Conservation (phyloP, 2,797 vertebrate genomes). For the Lepus oiostolus region DNA sequence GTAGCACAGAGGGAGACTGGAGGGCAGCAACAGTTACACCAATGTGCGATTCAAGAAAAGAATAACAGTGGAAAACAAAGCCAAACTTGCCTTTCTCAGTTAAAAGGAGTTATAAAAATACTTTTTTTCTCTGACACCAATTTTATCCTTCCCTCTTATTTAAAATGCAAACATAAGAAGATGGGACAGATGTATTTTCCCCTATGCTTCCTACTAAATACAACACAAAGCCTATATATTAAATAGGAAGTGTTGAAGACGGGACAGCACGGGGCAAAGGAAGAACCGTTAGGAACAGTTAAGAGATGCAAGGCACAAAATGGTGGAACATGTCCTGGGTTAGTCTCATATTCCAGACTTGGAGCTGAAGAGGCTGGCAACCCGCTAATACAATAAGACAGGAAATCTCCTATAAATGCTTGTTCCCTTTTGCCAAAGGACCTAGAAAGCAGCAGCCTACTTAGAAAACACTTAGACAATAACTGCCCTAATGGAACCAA, state of each 20-base stretch:
- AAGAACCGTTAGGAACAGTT: background rate
- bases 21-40: slow-evolving; percentile 70
- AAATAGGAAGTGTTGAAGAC: background rate
- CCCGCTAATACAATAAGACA: background rate
- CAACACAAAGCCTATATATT: background rate
- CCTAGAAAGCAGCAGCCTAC: background rate
- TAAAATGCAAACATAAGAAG: slow-evolving; percentile 15
- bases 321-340: background rate
- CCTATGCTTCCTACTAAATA: background rate
- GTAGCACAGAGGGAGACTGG: slow-evolving; percentile 32
- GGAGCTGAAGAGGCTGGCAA: background rate
- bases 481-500: background rate
- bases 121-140: slow-evolving; percentile 37
- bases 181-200: background rate
- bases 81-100: slow-evolving; percentile 71
- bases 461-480: background rate
- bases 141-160: slow-evolving; percentile 28
- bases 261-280: background rate
- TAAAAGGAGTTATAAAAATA: slow-evolving; percentile 55
- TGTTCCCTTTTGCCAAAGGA: background rate
- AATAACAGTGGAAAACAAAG: slow-evolving; percentile 59
- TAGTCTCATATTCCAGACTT: background rate
- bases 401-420: background rate
- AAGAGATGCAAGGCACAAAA: background rate
- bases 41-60: slow-evolving; percentile 67